Percentiles rank a stretch among this genome's conserved stretches.
These are phyloP conservation scores for Agrilus mali DNA, from an alignment of 2,888 invertebrate genomes.

Conservation along the genomic window DNA sequence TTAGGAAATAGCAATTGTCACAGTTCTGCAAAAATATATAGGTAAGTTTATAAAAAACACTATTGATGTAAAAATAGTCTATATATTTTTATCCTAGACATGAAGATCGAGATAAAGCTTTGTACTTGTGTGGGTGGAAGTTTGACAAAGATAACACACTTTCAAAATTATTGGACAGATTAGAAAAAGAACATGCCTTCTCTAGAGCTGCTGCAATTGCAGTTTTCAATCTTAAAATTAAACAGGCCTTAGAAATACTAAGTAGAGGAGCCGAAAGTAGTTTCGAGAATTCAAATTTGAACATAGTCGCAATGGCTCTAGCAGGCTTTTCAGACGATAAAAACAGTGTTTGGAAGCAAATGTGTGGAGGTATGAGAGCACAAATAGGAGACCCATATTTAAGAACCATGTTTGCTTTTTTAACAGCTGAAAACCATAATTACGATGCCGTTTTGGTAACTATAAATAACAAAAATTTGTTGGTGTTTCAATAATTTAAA, in stretches of 20 bases:
- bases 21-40: conserved; percentile 41
- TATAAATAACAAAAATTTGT: conserved; percentile 9
- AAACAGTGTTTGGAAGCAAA: conserved; percentile 64
- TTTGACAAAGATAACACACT: conserved; percentile 57
- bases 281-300: conserved; percentile 32
- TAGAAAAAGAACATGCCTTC: conserved; percentile 61
- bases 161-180: conserved; percentile 47
- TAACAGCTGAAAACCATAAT: conserved; percentile 65
- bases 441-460: conserved; percentile 66
- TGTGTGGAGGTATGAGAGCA: conserved; percentile 57
- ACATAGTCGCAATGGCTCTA: conserved; percentile 65
- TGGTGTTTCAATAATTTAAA: too few relatives aligned
- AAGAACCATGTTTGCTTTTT: conserved; percentile 80
- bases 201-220: conserved; percentile 84
- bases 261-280: conserved; percentile 48
- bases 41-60: conserved; percentile 26
- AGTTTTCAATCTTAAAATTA: conserved; percentile 77
- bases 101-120: conserved; percentile 63
- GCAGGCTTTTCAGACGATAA: conserved; percentile 81
- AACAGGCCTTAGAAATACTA: conserved; percentile 74
- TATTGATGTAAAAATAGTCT: neutral
- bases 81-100: conserved; percentile 36
- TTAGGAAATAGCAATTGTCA: conserved; percentile 42
- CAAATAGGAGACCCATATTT: conserved; percentile 84
- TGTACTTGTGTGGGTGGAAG: conserved; percentile 84